phyloP scores from a whole-genome alignment of 2,797 vertebrate genomes.

The Malacoctenus gilli region DNA sequence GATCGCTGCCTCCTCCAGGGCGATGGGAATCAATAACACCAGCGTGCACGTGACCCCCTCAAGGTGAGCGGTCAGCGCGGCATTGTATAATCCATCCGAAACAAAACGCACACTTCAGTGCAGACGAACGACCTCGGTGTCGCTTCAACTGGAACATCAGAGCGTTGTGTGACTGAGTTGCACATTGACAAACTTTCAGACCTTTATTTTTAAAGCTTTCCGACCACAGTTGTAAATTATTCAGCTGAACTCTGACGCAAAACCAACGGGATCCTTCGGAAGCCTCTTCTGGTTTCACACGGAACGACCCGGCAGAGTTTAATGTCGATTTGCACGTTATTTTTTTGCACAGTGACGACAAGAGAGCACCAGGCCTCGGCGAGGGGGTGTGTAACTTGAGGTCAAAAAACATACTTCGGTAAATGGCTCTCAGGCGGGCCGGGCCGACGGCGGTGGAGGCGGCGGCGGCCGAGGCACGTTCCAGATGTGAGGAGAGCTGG shows the following conservation, averaged over 20 bases:
- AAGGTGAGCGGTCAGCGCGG: not conserved
- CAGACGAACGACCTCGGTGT: too few species aligned
- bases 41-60: slow-evolving; percentile 1
- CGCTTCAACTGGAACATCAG: too few species aligned
- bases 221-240: too few species aligned
- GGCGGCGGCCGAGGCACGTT: slow-evolving; percentile 53
- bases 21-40: slow-evolving; percentile 31
- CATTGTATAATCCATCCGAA: slow-evolving; percentile 1
- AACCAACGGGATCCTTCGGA: too few species aligned
- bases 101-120: not conserved
- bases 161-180: too few species aligned
- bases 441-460: slow-evolving; percentile 39
- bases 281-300: too few species aligned
- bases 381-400: slow-evolving; percentile 40
- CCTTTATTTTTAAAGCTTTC: too few species aligned
- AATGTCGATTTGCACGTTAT: slow-evolving; percentile 21
- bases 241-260: too few species aligned
- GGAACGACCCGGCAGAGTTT: not conserved
- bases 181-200: too few species aligned
- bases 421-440: slow-evolving; percentile 48
- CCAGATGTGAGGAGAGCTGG: slow-evolving; percentile 65
- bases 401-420: slow-evolving; percentile 51
- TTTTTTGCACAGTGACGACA: slow-evolving; percentile 21
- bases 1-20: slow-evolving; percentile 20
- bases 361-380: slow-evolving; percentile 17